A percentile compares a stretch with the other conserved stretches of the same genome.
phyloP scores from a whole-genome alignment of 2,888 invertebrate species.

The Xestoiulus laeticollis region DNA sequence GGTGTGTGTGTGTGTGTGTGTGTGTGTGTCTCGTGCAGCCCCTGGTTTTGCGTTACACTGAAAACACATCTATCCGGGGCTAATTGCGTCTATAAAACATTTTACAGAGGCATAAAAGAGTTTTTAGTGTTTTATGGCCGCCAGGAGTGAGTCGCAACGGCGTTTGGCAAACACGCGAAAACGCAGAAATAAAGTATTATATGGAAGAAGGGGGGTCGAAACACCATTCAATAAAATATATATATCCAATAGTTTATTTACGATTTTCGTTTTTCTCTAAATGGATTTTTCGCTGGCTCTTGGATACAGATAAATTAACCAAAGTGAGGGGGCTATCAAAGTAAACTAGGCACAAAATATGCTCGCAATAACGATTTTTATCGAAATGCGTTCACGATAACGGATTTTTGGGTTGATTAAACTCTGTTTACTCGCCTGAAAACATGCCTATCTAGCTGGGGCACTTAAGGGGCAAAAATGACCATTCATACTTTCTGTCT shows the following conservation, averaged over 20 bases:
- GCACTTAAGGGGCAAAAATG: too few species aligned
- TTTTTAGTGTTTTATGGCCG: conserved; percentile 56
- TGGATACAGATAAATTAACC: background rate
- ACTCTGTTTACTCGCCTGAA: too few species aligned
- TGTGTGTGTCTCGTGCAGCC: background rate
- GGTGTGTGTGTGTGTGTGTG: background rate
- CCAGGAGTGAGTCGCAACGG: conserved; percentile 54
- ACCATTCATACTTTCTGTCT: too few species aligned
- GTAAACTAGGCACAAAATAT: background rate
- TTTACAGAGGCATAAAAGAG: conserved; percentile 57
- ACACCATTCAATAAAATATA: conserved; percentile 34
- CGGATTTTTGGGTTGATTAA: too few species aligned
- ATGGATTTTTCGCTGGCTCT: background rate
- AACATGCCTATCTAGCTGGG: too few species aligned
- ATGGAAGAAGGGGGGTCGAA: background rate
- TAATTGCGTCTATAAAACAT: conserved; percentile 56
- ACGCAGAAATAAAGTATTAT: conserved; percentile 39
- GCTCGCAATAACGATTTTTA: background rate
- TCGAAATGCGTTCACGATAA: too few species aligned
- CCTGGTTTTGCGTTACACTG: conserved; percentile 48
- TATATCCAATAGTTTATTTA: conserved; percentile 41
- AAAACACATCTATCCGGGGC: conserved; percentile 53
- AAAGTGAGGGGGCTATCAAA: background rate
- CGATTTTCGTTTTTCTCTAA: conserved; percentile 40
- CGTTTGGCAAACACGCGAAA: conserved; percentile 39